Percentiles rank a stretch among this genome's conserved stretches.
phyloP scores from a whole-genome alignment of 1,140 invertebrate species.

The Zaprionus tsacasi region DNA sequence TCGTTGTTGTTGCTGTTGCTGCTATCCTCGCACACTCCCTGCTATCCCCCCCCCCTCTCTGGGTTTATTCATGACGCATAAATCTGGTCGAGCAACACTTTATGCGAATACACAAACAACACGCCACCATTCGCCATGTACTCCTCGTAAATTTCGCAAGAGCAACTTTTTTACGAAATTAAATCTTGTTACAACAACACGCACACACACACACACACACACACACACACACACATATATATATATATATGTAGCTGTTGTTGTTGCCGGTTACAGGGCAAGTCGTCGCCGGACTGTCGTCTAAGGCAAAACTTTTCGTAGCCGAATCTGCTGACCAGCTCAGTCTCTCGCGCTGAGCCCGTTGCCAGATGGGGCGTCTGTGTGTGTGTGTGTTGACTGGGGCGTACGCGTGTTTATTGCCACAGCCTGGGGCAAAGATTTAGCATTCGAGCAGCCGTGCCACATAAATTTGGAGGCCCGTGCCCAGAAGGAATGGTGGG shows the following conservation, averaged over 20 bases:
- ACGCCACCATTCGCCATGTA: slow-evolving; percentile 78
- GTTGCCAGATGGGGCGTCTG: slow-evolving; percentile 14
- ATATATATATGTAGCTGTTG: slow-evolving; percentile 21
- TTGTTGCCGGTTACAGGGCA: slow-evolving; percentile 36
- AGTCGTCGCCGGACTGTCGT: slow-evolving; percentile 47
- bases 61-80: slow-evolving; percentile 81
- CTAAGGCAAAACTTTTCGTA: slow-evolving; percentile 62
- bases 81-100: slow-evolving; percentile 76
- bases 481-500: slow-evolving; percentile 62
- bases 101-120: slow-evolving; percentile 79
- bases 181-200: slow-evolving; percentile 79
- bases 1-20: slow-evolving; percentile 20
- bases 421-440: slow-evolving; percentile 70
- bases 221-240: slow-evolving; percentile 41
- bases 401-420: slow-evolving; percentile 78
- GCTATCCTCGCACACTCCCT: slow-evolving; percentile 26
- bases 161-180: slow-evolving; percentile 83
- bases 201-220: slow-evolving; percentile 35
- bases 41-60: slow-evolving; percentile 39
- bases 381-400: slow-evolving; percentile 58
- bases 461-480: slow-evolving; percentile 65
- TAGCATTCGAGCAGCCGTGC: slow-evolving; percentile 62
- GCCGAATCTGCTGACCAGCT: slow-evolving; percentile 64
- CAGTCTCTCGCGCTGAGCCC: slow-evolving; percentile 2
- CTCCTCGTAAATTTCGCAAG: slow-evolving; percentile 78